Conservation (phyloP, 2,888 invertebrate genomes). For the Thecophora atra region DNA sequence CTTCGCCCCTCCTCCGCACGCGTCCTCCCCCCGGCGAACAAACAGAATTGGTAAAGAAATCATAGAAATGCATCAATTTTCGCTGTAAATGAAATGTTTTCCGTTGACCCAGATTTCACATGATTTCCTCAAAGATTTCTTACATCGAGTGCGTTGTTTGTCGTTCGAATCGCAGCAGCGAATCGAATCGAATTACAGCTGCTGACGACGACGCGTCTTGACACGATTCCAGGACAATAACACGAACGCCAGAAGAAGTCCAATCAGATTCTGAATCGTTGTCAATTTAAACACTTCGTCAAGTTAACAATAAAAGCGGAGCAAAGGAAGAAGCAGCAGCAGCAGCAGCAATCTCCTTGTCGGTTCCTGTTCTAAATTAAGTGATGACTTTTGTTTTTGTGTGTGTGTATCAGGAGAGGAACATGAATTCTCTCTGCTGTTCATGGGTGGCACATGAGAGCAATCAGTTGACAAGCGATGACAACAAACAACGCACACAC, state of each 20-base stretch:
- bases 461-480: too few relatives aligned
- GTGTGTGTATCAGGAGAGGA: too few relatives aligned
- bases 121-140: conserved; percentile 1
- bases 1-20: background rate
- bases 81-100: background rate
- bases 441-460: too few relatives aligned
- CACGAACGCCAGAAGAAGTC: background rate
- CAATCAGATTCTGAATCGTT: too few relatives aligned
- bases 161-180: conserved; percentile 13
- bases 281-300: too few relatives aligned
- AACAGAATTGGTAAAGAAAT: background rate
- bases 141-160: conserved; percentile 1
- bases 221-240: conserved; percentile 6
- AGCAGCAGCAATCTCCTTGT: too few relatives aligned
- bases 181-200: background rate
- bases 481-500: too few relatives aligned
- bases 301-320: too few relatives aligned
- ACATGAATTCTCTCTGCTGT: too few relatives aligned
- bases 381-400: too few relatives aligned
- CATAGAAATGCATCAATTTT: background rate
- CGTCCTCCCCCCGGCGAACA: background rate
- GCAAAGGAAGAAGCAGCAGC: too few relatives aligned
- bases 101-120: background rate
- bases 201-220: background rate
- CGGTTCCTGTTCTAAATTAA: too few relatives aligned